Conservation (phyloP, 2,888 invertebrate genomes). For the Synanthedon formicaeformis region DNA sequence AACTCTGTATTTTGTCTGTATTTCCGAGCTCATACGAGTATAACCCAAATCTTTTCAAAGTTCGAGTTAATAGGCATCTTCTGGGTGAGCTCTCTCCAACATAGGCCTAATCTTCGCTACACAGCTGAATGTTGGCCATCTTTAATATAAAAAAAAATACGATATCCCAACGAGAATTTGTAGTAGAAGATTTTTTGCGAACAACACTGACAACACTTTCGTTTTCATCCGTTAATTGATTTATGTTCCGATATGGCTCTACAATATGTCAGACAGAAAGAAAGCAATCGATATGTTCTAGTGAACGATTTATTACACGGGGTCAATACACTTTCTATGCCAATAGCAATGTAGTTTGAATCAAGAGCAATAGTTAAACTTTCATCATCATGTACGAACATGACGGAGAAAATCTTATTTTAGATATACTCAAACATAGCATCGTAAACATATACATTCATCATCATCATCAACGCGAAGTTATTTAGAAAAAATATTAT, state of each 20-base stretch:
- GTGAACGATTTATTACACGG: conserved; percentile 5
- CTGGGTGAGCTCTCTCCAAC: no score
- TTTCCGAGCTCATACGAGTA: no score
- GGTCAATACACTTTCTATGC: conserved; percentile 30
- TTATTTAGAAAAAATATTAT: no score
- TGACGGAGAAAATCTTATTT: not conserved
- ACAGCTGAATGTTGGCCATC: no score
- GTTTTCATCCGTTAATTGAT: conserved; percentile 53
- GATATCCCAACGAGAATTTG: not conserved
- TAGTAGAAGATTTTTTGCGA: not conserved
- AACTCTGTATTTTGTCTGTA: no score
- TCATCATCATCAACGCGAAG: no score
- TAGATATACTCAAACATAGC: no score
- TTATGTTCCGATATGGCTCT: conserved; percentile 36
- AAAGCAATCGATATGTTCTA: conserved; percentile 18
- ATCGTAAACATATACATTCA: no score
- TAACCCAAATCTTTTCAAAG: no score
- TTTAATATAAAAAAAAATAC: not conserved
- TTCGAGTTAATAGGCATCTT: no score
- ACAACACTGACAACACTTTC: conserved; percentile 23
- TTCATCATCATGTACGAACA: not conserved
- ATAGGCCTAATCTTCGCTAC: no score
- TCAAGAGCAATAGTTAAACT: not conserved
- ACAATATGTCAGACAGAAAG: conserved; percentile 26
- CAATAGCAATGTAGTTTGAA: conserved; percentile 5